Evolutionary conservation across 2,113 vertebrate species (phyloP).

Genomic region (Anser cygnoides): DNA sequence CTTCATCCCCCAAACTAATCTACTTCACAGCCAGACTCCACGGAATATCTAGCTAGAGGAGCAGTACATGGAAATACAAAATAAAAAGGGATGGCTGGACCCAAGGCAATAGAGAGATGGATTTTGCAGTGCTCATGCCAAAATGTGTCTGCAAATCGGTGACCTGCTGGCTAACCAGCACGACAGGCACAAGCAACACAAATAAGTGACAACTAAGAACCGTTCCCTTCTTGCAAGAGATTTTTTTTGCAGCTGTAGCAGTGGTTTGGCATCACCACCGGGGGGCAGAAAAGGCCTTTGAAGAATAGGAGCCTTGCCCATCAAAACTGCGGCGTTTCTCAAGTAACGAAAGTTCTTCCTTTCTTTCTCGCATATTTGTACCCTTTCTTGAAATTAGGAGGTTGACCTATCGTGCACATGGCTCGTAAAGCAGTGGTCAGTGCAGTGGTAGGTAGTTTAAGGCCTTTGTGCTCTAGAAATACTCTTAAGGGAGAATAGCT

Average conservation of each 20-base stretch:
- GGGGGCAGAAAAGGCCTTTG: conserved; percentile 76
- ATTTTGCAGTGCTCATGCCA: background rate
- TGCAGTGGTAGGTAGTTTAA: background rate
- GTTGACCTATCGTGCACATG: rapidly evolving
- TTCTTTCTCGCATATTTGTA: background rate
- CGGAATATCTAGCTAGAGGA: background rate
- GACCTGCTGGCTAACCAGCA: background rate
- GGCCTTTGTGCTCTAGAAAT: background rate
- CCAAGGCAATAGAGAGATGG: background rate
- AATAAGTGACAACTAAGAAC: background rate
- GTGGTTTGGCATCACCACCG: conserved; percentile 57
- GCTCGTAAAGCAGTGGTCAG: background rate
- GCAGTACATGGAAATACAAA: background rate
- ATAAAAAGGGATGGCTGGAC: background rate
- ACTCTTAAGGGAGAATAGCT: background rate
- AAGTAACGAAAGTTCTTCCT: background rate
- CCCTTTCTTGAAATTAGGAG: background rate
- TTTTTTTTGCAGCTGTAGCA: background rate
- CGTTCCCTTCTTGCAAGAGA: background rate
- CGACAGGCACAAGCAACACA: rapidly evolving
- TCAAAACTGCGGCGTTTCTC: rapidly evolving
- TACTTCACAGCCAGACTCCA: background rate
- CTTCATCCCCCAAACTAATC: background rate
- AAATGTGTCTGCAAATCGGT: background rate
- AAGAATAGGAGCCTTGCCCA: background rate